Base-by-base conservation (phyloP, 2,113 vertebrate species). In the Syngnathus typhle region DNA sequence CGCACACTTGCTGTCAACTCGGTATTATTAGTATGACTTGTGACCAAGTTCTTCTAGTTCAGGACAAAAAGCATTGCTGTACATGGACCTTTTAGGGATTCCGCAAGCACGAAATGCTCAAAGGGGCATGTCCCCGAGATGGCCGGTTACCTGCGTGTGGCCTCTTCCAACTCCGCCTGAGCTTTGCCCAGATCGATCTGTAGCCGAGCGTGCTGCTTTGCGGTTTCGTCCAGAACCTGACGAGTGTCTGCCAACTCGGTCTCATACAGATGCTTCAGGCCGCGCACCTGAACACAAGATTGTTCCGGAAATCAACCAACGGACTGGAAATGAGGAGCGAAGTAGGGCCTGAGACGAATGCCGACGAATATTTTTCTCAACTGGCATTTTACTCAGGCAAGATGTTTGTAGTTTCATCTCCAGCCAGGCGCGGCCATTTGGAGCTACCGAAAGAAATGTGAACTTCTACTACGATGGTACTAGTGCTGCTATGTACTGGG, bases 151-250 rank as follows among this genome's bases (percentile, higher is more conserved):
- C 93, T 95, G 71, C 77, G 82, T 1, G 79, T 89, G 72, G 92
- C 83, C 75, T 99, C 97, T 4, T 98, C 95, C 19, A 98, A 88
- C 1, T 98, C 96, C 0, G 95, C 85, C 27, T 88, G 89, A 70
- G 93, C 89, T 77, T 95, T 99, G 44, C 95, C 97, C 3, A 95
- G 85, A 60, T 98, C 93, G 1, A 98, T 99, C 91, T 99, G 96
- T 37, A 99, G 89, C 39, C 85, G 91, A 0, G 97, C 96, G 18
- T 93, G 88, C 56, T 98, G 96, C 23, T 81, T 93, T 9, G 97
- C 94, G 0, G 96, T 99, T 78, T 99, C 97, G 67, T 99, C 97
- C 75, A 99, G 86, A 64, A 94, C 93, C 23, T 93, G 88, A 2
- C 96, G 93, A 64, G 96, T 93, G 19, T 99, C 97, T 0, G 94